Evolutionary conservation across 64 coral and sea anemone genomes (phyloP).

Genomic region (Pocillopora damicornis): DNA sequence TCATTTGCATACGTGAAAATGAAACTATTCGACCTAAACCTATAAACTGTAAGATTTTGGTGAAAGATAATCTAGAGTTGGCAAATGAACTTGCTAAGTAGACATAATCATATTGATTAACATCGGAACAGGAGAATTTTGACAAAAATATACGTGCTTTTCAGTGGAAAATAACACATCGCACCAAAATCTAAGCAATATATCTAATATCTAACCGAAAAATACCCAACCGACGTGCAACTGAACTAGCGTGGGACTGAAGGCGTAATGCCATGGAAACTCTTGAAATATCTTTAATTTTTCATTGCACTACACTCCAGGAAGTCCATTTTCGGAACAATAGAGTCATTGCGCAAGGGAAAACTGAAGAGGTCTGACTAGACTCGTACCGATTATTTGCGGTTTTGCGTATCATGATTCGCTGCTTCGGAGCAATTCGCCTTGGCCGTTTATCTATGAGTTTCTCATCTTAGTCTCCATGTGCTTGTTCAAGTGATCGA

Average conservation of each 20-base stretch:
- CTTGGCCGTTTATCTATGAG: background rate
- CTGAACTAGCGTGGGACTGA: no score
- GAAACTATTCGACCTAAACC: no score
- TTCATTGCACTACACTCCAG: slow-evolving; percentile 7
- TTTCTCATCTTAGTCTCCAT: background rate
- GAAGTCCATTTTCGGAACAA: slow-evolving; percentile 38
- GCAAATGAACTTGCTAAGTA: no score
- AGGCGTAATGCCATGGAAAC: background rate
- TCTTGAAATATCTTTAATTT: background rate
- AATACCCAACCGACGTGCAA: no score
- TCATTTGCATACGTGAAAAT: background rate
- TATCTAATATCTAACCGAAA: no score
- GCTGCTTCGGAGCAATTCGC: background rate
- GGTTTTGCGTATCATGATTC: background rate
- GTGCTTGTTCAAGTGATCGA: background rate
- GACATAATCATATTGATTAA: no score
- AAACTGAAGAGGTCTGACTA: background rate
- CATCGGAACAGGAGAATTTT: no score
- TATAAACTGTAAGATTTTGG: no score
- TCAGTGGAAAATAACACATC: no score
- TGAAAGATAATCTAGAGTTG: no score
- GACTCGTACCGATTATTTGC: background rate
- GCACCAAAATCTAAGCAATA: no score
- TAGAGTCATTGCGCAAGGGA: background rate
- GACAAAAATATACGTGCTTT: no score